These are phyloP conservation scores for Plagodis dolabraria DNA, from an alignment of 2,888 invertebrate genomes.

Conservation along the genomic window DNA sequence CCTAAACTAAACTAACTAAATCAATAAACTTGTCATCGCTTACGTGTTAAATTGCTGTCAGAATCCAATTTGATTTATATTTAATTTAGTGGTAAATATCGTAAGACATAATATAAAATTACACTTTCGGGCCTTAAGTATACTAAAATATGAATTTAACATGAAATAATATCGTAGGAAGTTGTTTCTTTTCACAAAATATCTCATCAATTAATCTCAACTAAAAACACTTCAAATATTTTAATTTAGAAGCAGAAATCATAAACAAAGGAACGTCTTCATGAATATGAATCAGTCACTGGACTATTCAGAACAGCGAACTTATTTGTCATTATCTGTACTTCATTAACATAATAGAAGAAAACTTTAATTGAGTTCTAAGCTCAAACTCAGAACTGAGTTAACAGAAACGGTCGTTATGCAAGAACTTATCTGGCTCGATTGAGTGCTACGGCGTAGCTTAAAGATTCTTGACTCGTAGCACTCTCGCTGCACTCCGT, in stretches of 20 bases:
- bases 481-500: conserved; percentile 33
- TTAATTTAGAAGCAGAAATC: not conserved
- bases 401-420: conserved; percentile 50
- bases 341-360: conserved; percentile 58
- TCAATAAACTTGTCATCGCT: too few species aligned
- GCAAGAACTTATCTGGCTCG: conserved; percentile 42
- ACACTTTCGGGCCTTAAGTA: too few species aligned
- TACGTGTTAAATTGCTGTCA: too few species aligned
- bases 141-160: too few species aligned
- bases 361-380: conserved; percentile 59
- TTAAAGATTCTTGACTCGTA: conserved; percentile 29
- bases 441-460: conserved; percentile 27
- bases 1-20: too few species aligned
- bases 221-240: too few species aligned
- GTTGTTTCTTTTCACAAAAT: too few species aligned
- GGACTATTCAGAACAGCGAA: conserved; percentile 20
- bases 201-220: too few species aligned
- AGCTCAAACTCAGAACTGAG: conserved; percentile 47
- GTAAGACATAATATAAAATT: too few species aligned
- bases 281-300: conserved; percentile 27
- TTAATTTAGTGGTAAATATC: too few species aligned
- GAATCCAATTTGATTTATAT: too few species aligned
- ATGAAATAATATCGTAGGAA: too few species aligned
- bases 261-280: conserved; percentile 19
- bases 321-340: conserved; percentile 40